These are phyloP conservation scores for Meloidogyne hapla DNA, from an alignment of 1,140 invertebrate genomes.

Conservation along the genomic window DNA sequence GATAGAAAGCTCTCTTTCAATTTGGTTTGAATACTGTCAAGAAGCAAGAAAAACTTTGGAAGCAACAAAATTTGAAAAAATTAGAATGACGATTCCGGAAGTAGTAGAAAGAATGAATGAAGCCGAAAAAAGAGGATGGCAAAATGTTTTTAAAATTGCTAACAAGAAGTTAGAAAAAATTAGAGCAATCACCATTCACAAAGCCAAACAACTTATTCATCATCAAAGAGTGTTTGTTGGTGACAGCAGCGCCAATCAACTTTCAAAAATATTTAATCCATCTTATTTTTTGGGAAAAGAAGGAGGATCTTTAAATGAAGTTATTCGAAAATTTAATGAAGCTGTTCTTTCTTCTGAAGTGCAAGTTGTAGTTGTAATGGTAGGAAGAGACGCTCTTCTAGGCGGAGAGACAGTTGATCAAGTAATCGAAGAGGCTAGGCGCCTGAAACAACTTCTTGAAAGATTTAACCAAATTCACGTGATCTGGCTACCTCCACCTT, in stretches of 20 bases:
- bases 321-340: slow-evolving; percentile 9
- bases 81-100: neutral
- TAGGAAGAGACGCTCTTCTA: neutral
- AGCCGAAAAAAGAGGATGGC: neutral
- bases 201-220: neutral
- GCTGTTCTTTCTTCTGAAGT: neutral
- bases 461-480: neutral
- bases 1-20: neutral
- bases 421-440: slow-evolving; percentile 1
- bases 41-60: neutral
- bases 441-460: neutral
- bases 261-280: neutral
- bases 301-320: neutral
- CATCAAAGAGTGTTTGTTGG: neutral
- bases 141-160: neutral
- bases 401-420: neutral
- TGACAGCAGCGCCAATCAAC: neutral
- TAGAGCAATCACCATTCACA: neutral
- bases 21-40: neutral
- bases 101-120: neutral
- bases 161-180: neutral
- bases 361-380: neutral
- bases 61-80: neutral
- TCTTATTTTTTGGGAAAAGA: neutral
- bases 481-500: slow-evolving; percentile 9